Conservation (phyloP, 2,797 vertebrate genomes). For the Allobates femoralis region DNA sequence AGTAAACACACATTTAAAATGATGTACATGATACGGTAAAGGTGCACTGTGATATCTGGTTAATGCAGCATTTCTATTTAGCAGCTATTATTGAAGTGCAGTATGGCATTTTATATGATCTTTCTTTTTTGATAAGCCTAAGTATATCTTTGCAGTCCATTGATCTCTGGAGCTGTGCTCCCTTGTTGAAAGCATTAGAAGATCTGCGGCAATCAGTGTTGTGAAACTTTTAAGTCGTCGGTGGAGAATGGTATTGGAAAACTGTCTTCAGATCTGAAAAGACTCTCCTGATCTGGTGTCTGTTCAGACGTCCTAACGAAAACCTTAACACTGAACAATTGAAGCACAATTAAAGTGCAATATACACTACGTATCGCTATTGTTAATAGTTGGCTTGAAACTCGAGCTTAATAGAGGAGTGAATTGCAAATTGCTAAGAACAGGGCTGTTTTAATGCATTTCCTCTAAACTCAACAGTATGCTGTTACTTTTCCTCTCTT, state of each 20-base stretch:
- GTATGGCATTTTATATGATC: not conserved
- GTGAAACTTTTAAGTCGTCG: not conserved
- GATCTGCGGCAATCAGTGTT: not conserved
- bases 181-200: not conserved
- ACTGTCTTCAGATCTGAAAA: not conserved
- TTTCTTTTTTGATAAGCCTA: not conserved
- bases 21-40: no score
- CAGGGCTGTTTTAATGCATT: conserved; percentile 30
- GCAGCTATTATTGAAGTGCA: not conserved
- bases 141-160: not conserved
- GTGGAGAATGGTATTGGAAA: not conserved
- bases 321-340: conserved; percentile 31
- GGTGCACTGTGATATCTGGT: no score
- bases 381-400: conserved; percentile 36
- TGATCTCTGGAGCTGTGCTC: not conserved
- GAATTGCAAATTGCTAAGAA: conserved; percentile 45
- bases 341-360: conserved; percentile 38
- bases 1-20: no score
- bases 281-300: conserved; percentile 8
- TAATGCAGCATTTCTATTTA: no score
- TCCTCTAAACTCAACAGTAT: conserved; percentile 38
- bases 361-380: conserved; percentile 19
- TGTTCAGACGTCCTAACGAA: not conserved
- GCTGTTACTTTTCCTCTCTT: not conserved
- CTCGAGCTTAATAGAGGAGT: conserved; percentile 31